Conservation (phyloP, 1,140 invertebrate genomes). For the Orius insidiosus region DNA sequence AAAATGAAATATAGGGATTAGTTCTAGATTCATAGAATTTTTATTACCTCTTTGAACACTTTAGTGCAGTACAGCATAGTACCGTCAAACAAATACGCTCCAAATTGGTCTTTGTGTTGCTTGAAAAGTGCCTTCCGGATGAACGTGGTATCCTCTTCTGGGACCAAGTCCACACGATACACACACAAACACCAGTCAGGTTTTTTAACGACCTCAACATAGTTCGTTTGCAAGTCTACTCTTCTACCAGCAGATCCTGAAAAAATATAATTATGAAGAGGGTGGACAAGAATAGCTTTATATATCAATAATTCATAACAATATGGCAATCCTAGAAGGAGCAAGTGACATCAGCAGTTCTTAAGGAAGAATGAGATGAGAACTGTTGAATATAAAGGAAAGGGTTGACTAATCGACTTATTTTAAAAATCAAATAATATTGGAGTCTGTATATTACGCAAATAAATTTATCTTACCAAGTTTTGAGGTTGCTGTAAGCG, state of each 20-base stretch:
- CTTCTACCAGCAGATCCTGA: constrained; percentile 9
- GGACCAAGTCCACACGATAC: constrained; percentile 63
- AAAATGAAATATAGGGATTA: constrained; percentile 2
- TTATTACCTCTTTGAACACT: constrained; percentile 24
- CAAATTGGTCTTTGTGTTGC: constrained; percentile 33
- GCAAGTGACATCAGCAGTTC: no score
- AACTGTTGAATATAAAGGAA: no score
- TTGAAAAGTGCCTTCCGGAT: constrained; percentile 41
- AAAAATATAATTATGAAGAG: constrained; percentile 5
- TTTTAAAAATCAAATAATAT: no score
- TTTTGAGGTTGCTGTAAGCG: no score
- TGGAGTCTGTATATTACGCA: no score
- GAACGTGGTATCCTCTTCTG: constrained; percentile 45
- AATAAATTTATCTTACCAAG: no score
- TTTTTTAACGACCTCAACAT: constrained; percentile 44
- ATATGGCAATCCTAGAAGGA: no score
- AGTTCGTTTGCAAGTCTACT: constrained; percentile 48
- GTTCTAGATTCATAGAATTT: neutral
- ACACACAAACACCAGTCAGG: constrained; percentile 61
- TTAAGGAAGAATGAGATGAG: no score
- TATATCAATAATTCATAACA: no score
- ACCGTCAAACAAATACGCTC: constrained; percentile 34
- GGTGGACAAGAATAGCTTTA: no score
- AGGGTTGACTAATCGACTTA: no score
- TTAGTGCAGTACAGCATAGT: constrained; percentile 26